Conservation (phyloP, 2,888 invertebrate genomes). For the Apodemia hepburni region DNA sequence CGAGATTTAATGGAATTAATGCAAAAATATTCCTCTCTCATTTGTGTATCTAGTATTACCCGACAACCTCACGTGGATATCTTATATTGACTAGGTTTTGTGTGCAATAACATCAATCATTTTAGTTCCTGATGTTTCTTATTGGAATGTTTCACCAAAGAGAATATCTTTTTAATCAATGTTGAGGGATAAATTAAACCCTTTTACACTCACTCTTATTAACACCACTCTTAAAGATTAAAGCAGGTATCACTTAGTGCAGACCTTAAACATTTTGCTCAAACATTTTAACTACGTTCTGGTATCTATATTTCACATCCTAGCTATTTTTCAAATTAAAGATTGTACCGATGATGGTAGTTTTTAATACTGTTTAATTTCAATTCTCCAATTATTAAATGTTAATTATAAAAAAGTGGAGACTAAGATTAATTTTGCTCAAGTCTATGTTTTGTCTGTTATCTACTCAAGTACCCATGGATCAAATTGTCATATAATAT, state of each 20-base stretch:
- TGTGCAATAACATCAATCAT: constrained; percentile 9
- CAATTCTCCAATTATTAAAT: too few species aligned
- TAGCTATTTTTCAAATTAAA: background rate
- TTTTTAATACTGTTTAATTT: too few species aligned
- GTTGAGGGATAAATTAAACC: background rate
- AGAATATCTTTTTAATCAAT: constrained; percentile 4
- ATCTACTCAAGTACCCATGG: too few species aligned
- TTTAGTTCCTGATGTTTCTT: constrained; percentile 11
- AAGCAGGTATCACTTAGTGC: background rate
- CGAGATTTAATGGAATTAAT: too few species aligned
- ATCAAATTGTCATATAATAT: background rate
- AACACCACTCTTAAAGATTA: background rate
- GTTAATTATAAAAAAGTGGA: too few species aligned
- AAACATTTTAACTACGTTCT: background rate
- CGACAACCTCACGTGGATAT: too few species aligned
- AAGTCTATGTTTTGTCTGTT: too few species aligned
- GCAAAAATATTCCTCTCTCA: too few species aligned
- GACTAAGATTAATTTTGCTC: too few species aligned
- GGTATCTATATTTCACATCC: background rate
- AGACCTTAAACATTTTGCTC: background rate
- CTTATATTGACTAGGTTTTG: background rate
- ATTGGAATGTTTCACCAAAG: constrained; percentile 14
- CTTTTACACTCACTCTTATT: background rate
- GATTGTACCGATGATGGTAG: background rate
- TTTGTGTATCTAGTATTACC: too few species aligned